A percentile compares a stretch with the other conserved stretches of the same genome.
These are phyloP conservation scores for Aeoliscus strigatus DNA, from an alignment of 2,797 vertebrate species.

Conservation along the genomic window DNA sequence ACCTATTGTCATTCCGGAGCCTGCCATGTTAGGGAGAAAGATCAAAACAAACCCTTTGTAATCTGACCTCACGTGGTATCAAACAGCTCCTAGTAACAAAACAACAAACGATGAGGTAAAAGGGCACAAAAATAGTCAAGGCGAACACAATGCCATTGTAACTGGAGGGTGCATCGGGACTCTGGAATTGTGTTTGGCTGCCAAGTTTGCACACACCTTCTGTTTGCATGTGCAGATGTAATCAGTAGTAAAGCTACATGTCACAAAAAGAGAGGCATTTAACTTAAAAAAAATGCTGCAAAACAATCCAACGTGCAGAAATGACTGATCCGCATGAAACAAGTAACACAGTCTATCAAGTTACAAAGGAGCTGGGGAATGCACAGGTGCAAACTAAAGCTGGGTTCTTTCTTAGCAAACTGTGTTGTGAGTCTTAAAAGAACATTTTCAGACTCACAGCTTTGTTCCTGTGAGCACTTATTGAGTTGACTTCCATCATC, in stretches of 20 bases:
- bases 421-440: too few species aligned
- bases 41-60: constrained; percentile 72
- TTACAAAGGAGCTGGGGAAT: constrained; percentile 28
- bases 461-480: too few species aligned
- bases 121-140: constrained; percentile 41
- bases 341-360: constrained; percentile 34
- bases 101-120: constrained; percentile 53
- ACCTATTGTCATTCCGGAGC: constrained; percentile 61
- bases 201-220: constrained; percentile 6
- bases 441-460: too few species aligned
- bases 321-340: constrained; percentile 12
- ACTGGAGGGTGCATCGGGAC: constrained; percentile 10
- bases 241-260: not conserved
- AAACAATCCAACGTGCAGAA: constrained; percentile 9
- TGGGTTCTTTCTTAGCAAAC: not conserved
- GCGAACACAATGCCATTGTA: constrained; percentile 48
- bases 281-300: not conserved
- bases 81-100: constrained; percentile 62
- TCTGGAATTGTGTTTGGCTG: constrained; percentile 14
- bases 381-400: constrained; percentile 34
- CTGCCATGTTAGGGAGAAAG: constrained; percentile 46
- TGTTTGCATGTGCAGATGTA: not conserved
- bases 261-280: not conserved
- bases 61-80: constrained; percentile 62
- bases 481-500: too few species aligned